These are phyloP conservation scores for Ctenochaetus hawaiiensis DNA, from an alignment of 2,797 vertebrate species.

Conservation along the genomic window DNA sequence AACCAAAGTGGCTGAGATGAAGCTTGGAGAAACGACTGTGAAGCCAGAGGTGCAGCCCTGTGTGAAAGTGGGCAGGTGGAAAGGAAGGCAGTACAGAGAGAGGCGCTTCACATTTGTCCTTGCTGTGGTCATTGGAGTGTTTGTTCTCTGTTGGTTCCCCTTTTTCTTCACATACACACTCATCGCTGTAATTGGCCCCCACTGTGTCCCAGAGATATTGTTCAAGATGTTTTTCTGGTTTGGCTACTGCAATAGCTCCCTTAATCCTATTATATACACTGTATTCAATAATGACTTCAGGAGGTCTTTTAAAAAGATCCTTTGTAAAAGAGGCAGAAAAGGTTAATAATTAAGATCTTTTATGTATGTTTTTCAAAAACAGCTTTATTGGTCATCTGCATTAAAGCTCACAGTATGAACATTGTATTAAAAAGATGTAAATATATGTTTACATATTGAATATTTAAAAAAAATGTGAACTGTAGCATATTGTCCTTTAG, in stretches of 20 bases:
- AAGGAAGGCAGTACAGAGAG: conserved; percentile 91
- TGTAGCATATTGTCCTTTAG: conserved; percentile 5
- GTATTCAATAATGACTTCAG: conserved; percentile 96
- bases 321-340: conserved; percentile 87
- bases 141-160: conserved; percentile 97
- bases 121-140: conserved; percentile 95
- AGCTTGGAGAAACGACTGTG: conserved; percentile 84
- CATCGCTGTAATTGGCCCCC: conserved; percentile 86
- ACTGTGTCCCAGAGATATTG: conserved; percentile 87
- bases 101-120: conserved; percentile 95
- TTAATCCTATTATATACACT: conserved; percentile 96
- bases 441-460: conserved; percentile 20
- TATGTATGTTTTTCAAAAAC: neutral
- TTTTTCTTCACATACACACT: conserved; percentile 97
- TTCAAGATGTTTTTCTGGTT: conserved; percentile 98
- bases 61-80: conserved; percentile 87
- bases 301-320: conserved; percentile 94
- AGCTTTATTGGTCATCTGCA: neutral
- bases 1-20: conserved; percentile 86
- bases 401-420: conserved; percentile 25
- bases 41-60: conserved; percentile 81
- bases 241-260: conserved; percentile 95
- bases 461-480: conserved; percentile 23
- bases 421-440: neutral
- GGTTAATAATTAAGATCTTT: conserved; percentile 56